These are phyloP conservation scores for Python bivittatus DNA, from an alignment of 2,113 vertebrate genomes.

Conservation along the genomic window DNA sequence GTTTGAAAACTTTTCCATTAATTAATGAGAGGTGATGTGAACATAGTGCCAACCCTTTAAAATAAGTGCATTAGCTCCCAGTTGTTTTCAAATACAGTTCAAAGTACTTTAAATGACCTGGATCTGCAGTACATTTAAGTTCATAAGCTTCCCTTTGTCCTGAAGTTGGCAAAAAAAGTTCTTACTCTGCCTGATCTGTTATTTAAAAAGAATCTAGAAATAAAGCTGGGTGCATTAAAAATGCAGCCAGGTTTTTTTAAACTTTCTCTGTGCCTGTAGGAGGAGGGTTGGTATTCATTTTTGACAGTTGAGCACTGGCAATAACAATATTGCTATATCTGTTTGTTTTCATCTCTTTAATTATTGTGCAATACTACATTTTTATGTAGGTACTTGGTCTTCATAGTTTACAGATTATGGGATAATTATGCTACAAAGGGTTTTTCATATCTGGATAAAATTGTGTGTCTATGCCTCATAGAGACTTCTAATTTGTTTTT, in stretches of 20 bases:
- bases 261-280: conserved; percentile 51
- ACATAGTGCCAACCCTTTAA: neutral
- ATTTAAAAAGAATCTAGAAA: conserved; percentile 49
- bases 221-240: conserved; percentile 28
- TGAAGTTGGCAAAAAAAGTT: neutral
- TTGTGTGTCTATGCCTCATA: neutral
- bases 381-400: conserved; percentile 58
- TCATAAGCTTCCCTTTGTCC: neutral
- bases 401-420: conserved; percentile 41
- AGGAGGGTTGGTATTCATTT: conserved; percentile 56
- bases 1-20: neutral
- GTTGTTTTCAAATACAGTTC: neutral
- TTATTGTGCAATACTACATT: conserved; percentile 52
- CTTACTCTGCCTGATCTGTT: conserved; percentile 29
- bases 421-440: neutral
- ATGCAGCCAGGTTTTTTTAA: fast-evolving
- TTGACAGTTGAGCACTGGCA: conserved; percentile 52
- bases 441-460: conserved; percentile 19
- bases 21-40: neutral
- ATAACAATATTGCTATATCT: conserved; percentile 46
- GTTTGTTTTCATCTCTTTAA: conserved; percentile 63
- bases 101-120: neutral
- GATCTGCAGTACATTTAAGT: neutral
- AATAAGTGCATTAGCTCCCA: neutral
- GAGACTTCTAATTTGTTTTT: neutral